Evolutionary conservation across 2,113 vertebrate genomes (phyloP).

Genomic region (Elachura formosa): DNA sequence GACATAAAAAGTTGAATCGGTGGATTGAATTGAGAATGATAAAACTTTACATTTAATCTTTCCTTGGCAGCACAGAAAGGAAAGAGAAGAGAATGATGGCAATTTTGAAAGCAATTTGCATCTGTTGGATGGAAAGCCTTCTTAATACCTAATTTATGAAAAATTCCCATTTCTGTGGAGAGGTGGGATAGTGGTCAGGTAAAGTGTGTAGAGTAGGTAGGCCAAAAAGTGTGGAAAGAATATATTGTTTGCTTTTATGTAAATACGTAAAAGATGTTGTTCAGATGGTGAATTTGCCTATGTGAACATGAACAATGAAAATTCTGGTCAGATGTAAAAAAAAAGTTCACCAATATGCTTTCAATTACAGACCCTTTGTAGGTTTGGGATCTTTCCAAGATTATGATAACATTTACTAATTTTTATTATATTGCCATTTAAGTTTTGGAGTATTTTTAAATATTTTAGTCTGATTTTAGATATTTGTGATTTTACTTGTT

Average conservation of each 20-base stretch:
- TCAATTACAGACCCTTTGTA: neutral
- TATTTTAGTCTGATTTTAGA: neutral
- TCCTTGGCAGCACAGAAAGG: neutral
- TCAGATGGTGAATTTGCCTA: neutral
- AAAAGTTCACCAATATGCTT: neutral
- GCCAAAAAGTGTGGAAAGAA: neutral
- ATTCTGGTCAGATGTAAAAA: neutral
- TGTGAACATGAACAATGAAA: neutral
- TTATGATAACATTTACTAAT: neutral
- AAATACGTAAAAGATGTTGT: neutral
- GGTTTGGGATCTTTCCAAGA: neutral
- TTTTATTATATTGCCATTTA: neutral
- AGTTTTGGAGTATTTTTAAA: neutral
- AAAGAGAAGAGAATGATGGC: neutral
- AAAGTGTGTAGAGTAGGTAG: neutral
- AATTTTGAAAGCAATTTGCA: neutral
- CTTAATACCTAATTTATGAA: neutral
- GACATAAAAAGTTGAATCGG: neutral
- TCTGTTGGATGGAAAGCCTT: neutral
- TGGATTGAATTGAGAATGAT: neutral
- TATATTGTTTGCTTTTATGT: neutral
- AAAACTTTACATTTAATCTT: neutral
- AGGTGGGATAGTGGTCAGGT: neutral
- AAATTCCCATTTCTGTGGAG: neutral
- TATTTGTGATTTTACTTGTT: neutral